Percentiles rank a stretch among this genome's conserved stretches.
Evolutionary conservation across 2,888 invertebrate species (phyloP).

Genomic region (Euzophera pinguis): DNA sequence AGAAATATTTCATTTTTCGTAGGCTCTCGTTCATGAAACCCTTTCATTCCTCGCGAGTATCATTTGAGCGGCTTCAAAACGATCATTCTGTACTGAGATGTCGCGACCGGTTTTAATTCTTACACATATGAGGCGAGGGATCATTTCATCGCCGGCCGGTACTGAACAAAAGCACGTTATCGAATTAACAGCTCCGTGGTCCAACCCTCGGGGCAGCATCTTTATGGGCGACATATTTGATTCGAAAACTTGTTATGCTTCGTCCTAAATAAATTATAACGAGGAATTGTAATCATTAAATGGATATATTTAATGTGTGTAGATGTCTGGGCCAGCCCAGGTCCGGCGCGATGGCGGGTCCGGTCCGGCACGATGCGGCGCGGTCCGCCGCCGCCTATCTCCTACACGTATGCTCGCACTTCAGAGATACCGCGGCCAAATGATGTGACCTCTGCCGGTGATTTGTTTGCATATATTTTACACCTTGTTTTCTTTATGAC

Average conservation of each 20-base stretch:
- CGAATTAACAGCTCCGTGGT: slow-evolving; percentile 65
- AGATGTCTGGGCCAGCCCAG: slow-evolving; percentile 40
- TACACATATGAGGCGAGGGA: slow-evolving; percentile 67
- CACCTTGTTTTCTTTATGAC: slow-evolving; percentile 2
- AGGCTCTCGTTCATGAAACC: slow-evolving; percentile 65
- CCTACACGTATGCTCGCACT: slow-evolving; percentile 71
- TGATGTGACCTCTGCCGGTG: slow-evolving; percentile 50
- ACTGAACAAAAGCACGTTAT: slow-evolving; percentile 67
- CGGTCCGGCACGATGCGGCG: slow-evolving; percentile 27
- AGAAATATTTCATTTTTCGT: slow-evolving; percentile 76
- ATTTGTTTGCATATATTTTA: slow-evolving; percentile 6
- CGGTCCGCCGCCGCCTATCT: slow-evolving; percentile 48
- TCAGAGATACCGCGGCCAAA: slow-evolving; percentile 63
- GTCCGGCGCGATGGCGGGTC: slow-evolving; percentile 22
- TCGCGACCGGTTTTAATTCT: slow-evolving; percentile 76
- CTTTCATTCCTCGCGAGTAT: slow-evolving; percentile 58
- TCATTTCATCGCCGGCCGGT: slow-evolving; percentile 55
- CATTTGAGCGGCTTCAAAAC: slow-evolving; percentile 63
- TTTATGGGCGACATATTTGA: slow-evolving; percentile 80
- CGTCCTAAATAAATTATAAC: slow-evolving; percentile 79
- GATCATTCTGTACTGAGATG: slow-evolving; percentile 63
- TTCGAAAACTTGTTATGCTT: slow-evolving; percentile 80
- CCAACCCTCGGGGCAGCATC: slow-evolving; percentile 76
- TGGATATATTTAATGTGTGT: slow-evolving; percentile 77
- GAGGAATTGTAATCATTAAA: slow-evolving; percentile 79